Evolutionary conservation across 2,797 vertebrate genomes (phyloP).

Genomic region (Mormyrus proboscirostris): DNA sequence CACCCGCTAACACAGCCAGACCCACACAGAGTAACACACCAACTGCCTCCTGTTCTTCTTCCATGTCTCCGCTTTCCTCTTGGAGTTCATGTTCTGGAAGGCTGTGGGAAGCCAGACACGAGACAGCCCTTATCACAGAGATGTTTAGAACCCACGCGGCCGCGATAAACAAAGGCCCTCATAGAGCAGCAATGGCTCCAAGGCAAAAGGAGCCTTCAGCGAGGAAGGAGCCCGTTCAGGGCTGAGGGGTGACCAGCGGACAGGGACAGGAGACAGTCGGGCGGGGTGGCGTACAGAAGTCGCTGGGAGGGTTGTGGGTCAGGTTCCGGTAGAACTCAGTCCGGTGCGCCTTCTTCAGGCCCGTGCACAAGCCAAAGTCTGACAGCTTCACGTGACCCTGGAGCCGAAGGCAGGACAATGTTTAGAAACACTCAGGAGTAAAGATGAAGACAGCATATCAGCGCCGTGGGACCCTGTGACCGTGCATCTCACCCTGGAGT

Average conservation of each 20-base stretch:
- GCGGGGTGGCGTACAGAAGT: slow-evolving; percentile 81
- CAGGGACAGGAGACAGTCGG: not conserved
- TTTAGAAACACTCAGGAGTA: not conserved
- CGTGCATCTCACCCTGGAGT: slow-evolving; percentile 70
- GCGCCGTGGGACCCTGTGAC: not conserved
- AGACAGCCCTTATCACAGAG: not conserved
- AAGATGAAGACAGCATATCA: not conserved
- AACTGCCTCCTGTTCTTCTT: slow-evolving; percentile 95
- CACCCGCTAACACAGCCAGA: not conserved
- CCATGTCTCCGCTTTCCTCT: slow-evolving; percentile 98
- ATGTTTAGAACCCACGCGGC: not conserved
- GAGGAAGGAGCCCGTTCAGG: not conserved
- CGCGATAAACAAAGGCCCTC: not conserved
- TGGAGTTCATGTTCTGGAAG: slow-evolving; percentile 99
- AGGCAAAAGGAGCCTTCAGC: not conserved
- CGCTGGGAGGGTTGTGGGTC: slow-evolving; percentile 91
- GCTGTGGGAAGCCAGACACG: slow-evolving; percentile 54
- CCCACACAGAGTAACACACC: slow-evolving; percentile 57
- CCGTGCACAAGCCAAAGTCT: slow-evolving; percentile 94
- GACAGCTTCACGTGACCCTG: slow-evolving; percentile 97
- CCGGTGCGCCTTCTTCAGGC: slow-evolving; percentile 94
- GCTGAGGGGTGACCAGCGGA: not conserved
- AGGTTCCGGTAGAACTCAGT: slow-evolving; percentile 97
- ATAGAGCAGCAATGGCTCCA: not conserved
- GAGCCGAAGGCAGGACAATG: not conserved